Conservation (phyloP, 2,888 invertebrate species). For the Drosophila subquinaria region DNA sequence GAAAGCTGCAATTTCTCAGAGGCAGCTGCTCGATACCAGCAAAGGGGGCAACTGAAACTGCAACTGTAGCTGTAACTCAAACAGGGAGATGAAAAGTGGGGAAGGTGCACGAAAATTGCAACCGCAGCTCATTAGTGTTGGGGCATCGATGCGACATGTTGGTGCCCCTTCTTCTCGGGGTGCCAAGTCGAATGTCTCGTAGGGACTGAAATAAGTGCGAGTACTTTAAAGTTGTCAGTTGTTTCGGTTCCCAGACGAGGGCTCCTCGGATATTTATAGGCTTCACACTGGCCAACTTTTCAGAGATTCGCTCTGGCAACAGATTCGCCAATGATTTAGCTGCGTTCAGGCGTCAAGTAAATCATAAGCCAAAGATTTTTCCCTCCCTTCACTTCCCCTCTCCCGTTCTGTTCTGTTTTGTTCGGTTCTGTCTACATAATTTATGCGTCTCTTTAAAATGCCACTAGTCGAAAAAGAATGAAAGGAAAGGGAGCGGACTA, state of each 20-base stretch:
- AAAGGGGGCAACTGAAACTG: slow-evolving; percentile 25
- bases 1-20: slow-evolving; percentile 75
- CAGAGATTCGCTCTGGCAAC: slow-evolving; percentile 51
- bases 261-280: slow-evolving; percentile 47
- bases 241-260: slow-evolving; percentile 41
- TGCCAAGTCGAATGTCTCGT: slow-evolving; percentile 29
- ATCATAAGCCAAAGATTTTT: slow-evolving; percentile 62
- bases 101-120: slow-evolving; percentile 36
- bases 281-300: slow-evolving; percentile 5
- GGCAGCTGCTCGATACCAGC: slow-evolving; percentile 21
- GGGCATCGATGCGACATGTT: slow-evolving; percentile 53
- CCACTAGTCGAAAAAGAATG: slow-evolving; percentile 57
- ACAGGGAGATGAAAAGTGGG: background rate
- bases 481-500: slow-evolving; percentile 37
- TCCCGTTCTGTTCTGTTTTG: background rate
- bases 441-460: slow-evolving; percentile 80
- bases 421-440: slow-evolving; percentile 56
- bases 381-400: too few species aligned
- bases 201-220: slow-evolving; percentile 8
- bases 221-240: slow-evolving; percentile 39
- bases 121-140: slow-evolving; percentile 73
- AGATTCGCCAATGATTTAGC: slow-evolving; percentile 82
- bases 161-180: background rate
- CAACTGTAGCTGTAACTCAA: background rate
- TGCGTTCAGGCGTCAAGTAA: slow-evolving; percentile 78